A percentile compares a stretch with the other conserved stretches of the same genome.
phyloP scores from a whole-genome alignment of 2,797 vertebrate species.

The Erpetoichthys calabaricus region DNA sequence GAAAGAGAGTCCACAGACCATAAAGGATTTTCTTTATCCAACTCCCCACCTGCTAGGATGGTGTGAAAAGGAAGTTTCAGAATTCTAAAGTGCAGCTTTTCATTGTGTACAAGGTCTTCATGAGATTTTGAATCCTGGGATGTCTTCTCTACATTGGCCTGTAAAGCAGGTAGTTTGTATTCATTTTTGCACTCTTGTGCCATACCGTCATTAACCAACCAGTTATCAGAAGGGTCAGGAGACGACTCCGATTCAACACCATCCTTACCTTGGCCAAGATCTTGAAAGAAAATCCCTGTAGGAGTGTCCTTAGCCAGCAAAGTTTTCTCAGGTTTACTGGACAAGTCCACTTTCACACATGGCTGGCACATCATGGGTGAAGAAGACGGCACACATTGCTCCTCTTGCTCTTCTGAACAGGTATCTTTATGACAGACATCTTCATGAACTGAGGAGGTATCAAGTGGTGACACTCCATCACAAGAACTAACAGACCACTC shows the following conservation, averaged over 20 bases:
- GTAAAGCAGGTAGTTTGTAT: slow-evolving; percentile 1
- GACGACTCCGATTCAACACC: not conserved
- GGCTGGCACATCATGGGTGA: not conserved
- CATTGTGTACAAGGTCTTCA: slow-evolving; percentile 5
- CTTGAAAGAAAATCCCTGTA: too few species aligned
- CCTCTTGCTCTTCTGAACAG: not conserved
- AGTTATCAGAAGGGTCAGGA: slow-evolving; percentile 8
- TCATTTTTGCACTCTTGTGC: not conserved
- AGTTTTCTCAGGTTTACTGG: too few species aligned
- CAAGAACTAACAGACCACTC: slow-evolving; percentile 27
- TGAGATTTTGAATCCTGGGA: slow-evolving; percentile 4
- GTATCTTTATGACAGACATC: slow-evolving; percentile 15
- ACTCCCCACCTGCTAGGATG: slow-evolving; percentile 20
- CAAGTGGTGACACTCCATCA: slow-evolving; percentile 36
- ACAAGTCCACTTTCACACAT: slow-evolving; percentile 8
- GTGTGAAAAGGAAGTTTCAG: slow-evolving; percentile 40
- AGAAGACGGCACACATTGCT: slow-evolving; percentile 6
- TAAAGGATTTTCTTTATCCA: slow-evolving; percentile 20
- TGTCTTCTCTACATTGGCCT: not conserved
- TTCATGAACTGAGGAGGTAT: slow-evolving; percentile 42
- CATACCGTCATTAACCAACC: not conserved
- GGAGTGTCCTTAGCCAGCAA: too few species aligned
- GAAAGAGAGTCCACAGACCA: slow-evolving; percentile 19
- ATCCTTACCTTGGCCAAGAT: too few species aligned
- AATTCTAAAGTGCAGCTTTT: slow-evolving; percentile 29